Conservation (phyloP, 2,113 vertebrate species). For the Saimiri boliviensis region DNA sequence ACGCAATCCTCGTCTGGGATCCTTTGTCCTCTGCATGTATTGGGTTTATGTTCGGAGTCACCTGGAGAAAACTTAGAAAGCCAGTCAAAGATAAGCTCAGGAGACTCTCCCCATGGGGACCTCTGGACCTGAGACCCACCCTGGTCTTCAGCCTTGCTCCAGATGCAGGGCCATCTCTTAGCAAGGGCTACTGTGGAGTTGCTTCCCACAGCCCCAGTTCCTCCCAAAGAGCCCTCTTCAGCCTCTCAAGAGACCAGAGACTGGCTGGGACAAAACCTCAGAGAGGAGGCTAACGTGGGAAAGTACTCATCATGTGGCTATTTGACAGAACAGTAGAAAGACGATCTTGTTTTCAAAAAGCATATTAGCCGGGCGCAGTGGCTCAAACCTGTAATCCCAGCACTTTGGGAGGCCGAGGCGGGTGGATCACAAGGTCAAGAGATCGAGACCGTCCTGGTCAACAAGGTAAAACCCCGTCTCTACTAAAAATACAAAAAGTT, state of each 20-base stretch:
- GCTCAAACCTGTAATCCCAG: too few species aligned
- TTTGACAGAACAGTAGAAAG: conserved; percentile 26
- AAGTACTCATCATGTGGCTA: background rate
- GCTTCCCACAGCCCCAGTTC: background rate
- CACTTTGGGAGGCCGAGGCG: too few species aligned
- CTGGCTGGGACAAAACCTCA: background rate
- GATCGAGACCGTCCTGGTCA: too few species aligned
- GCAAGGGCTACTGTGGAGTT: background rate
- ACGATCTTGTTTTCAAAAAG: background rate
- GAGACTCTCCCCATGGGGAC: background rate
- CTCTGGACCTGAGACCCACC: background rate
- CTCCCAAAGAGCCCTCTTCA: background rate
- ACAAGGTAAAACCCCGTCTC: too few species aligned
- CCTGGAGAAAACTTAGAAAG: background rate
- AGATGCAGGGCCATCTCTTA: background rate
- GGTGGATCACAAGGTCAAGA: too few species aligned
- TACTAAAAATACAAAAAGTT: too few species aligned
- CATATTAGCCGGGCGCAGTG: background rate
- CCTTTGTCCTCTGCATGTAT: background rate
- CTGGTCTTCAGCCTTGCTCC: background rate
- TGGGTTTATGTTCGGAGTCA: background rate
- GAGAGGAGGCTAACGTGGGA: background rate
- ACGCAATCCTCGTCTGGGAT: background rate
- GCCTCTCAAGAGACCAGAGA: background rate
- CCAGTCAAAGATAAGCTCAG: background rate